Evolutionary conservation across 2,888 invertebrate genomes (phyloP).

Genomic region (Melinaea marsaeus): DNA sequence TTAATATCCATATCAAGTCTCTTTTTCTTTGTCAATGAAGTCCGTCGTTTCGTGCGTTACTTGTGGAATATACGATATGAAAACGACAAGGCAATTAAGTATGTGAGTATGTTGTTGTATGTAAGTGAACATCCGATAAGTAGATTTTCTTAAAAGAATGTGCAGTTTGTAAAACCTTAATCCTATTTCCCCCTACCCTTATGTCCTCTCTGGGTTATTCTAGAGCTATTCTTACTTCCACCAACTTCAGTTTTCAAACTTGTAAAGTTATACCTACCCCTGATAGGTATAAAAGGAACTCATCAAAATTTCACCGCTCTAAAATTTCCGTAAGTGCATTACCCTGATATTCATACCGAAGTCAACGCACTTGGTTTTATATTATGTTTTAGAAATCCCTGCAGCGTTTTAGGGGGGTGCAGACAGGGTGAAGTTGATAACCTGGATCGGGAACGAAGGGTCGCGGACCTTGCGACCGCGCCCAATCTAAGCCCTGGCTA

Average conservation of each 20-base stretch:
- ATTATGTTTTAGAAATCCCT: slow-evolving; percentile 72
- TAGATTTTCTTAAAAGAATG: no score
- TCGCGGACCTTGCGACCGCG: slow-evolving; percentile 70
- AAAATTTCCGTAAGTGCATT: slow-evolving; percentile 22
- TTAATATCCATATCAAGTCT: no score
- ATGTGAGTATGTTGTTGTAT: no score
- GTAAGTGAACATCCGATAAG: no score
- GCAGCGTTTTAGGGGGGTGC: slow-evolving; percentile 58
- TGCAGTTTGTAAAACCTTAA: no score
- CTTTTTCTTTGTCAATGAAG: no score
- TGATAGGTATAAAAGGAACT: slow-evolving; percentile 5
- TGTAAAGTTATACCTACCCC: neutral
- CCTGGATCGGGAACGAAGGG: slow-evolving; percentile 74
- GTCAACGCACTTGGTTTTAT: slow-evolving; percentile 71
- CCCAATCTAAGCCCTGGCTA: slow-evolving; percentile 38
- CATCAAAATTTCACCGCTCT: slow-evolving; percentile 5
- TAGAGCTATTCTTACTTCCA: neutral
- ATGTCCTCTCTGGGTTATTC: no score
- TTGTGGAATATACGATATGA: no score
- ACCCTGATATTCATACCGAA: slow-evolving; percentile 35
- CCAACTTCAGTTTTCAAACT: neutral
- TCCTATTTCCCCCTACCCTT: no score
- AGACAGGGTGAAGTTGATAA: slow-evolving; percentile 65
- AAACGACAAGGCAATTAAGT: no score
- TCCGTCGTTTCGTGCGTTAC: no score